These are phyloP conservation scores for Anagyrus pseudococci DNA, from an alignment of 2,888 invertebrate species.

Conservation along the genomic window DNA sequence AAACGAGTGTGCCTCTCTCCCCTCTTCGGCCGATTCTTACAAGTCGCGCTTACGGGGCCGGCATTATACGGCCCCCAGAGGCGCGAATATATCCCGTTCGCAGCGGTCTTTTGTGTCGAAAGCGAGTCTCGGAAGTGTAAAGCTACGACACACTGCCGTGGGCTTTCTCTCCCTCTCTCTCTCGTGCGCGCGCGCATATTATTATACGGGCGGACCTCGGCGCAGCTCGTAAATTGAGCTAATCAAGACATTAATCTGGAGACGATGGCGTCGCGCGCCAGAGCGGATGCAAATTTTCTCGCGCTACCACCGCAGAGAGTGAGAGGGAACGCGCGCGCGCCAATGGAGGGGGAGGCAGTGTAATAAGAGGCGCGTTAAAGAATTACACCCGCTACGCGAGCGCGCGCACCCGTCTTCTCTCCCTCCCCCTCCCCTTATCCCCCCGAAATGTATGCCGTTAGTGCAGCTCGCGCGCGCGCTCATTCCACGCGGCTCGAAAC, in stretches of 20 bases:
- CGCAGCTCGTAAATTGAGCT: conserved; percentile 45
- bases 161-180: not conserved
- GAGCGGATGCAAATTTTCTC: conserved; percentile 45
- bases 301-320: not conserved
- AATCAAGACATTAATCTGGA: conserved; percentile 56
- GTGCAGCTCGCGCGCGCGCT: not conserved
- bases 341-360: not conserved
- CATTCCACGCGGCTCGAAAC: too few species aligned
- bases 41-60: conserved; percentile 5
- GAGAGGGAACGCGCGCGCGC: not conserved
- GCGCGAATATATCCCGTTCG: too few species aligned
- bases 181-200: conserved; percentile 21
- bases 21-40: too few species aligned
- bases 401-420: not conserved
- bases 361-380: conserved; percentile 16
- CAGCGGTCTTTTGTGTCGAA: conserved; percentile 15
- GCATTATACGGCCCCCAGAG: not conserved
- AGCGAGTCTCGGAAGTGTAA: conserved; percentile 11
- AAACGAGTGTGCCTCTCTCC: too few species aligned
- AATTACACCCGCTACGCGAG: conserved; percentile 1
- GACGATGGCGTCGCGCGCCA: conserved; percentile 33
- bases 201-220: conserved; percentile 22
- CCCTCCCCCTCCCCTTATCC: not conserved
- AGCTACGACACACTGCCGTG: not conserved
- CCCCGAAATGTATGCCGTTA: too few species aligned